Evolutionary conservation across 2,888 invertebrate species (phyloP).

Genomic region (Philereme vetulata): DNA sequence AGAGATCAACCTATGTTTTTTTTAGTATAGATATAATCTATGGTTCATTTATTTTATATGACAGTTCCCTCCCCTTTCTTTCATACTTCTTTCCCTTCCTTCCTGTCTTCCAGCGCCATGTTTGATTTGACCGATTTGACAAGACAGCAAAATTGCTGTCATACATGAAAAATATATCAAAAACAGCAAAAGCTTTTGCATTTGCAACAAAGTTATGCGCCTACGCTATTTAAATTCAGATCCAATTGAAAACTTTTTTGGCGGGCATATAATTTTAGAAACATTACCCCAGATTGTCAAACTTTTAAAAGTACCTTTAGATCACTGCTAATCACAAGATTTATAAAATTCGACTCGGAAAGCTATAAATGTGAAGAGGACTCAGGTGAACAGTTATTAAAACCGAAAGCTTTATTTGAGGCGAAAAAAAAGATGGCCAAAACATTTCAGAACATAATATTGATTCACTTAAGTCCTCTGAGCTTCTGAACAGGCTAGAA

Average conservation of each 20-base stretch:
- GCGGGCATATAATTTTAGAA: conserved; percentile 42
- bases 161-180: too few species aligned
- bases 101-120: too few species aligned
- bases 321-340: conserved; percentile 27
- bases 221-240: conserved; percentile 13
- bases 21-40: too few species aligned
- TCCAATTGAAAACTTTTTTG: background rate
- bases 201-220: too few species aligned
- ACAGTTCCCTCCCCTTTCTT: too few species aligned
- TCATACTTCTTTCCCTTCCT: too few species aligned
- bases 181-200: too few species aligned
- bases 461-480: background rate
- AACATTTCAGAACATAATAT: background rate
- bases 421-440: background rate
- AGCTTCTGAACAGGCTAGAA: background rate
- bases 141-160: too few species aligned
- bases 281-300: conserved; percentile 40
- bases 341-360: conserved; percentile 26
- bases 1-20: too few species aligned
- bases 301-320: conserved; percentile 39
- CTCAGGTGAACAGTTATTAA: conserved; percentile 14
- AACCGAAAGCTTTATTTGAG: conserved; percentile 6
- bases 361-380: conserved; percentile 21
- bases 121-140: too few species aligned
- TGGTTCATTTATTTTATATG: too few species aligned